Evolutionary conservation across 2,888 invertebrate genomes (phyloP).

Genomic region (Schizaphis graminum): DNA sequence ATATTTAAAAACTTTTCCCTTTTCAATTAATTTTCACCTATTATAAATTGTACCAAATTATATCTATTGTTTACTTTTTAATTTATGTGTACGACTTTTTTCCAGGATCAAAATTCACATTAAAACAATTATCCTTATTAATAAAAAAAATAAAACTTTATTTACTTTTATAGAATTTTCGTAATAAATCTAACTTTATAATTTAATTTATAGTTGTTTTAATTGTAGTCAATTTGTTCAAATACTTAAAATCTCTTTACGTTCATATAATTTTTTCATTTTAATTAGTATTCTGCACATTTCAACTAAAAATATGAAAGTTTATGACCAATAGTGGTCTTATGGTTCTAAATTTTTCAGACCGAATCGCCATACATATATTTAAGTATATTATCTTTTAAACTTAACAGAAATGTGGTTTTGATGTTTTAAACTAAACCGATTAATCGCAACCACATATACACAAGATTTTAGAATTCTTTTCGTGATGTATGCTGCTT

Average conservation of each 20-base stretch:
- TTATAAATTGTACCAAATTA: not conserved
- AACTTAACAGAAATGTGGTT: not conserved
- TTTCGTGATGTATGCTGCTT: not conserved
- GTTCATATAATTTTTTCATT: not conserved
- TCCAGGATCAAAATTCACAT: not conserved
- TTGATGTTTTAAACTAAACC: not conserved
- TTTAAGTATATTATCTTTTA: not conserved
- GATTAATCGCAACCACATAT: not conserved
- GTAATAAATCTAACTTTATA: not conserved
- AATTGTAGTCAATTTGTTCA: not conserved
- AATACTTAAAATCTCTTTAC: not conserved
- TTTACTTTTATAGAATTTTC: constrained; percentile 10
- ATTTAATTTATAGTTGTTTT: not conserved
- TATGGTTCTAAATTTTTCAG: constrained; percentile 45
- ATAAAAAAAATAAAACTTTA: not conserved
- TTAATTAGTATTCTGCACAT: not conserved
- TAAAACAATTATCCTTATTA: not conserved
- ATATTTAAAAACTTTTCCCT: constrained; percentile 1
- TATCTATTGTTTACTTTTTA: not conserved
- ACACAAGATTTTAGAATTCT: not conserved
- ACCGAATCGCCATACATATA: constrained; percentile 14
- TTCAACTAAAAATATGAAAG: constrained; percentile 42
- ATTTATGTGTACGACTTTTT: not conserved
- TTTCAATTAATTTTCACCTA: not conserved
- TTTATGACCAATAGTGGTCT: constrained; percentile 22